Percentiles rank a stretch among this genome's conserved stretches.
Evolutionary conservation across 2,888 invertebrate species (phyloP).

Genomic region (Hydrotaea cyrtoneurina): DNA sequence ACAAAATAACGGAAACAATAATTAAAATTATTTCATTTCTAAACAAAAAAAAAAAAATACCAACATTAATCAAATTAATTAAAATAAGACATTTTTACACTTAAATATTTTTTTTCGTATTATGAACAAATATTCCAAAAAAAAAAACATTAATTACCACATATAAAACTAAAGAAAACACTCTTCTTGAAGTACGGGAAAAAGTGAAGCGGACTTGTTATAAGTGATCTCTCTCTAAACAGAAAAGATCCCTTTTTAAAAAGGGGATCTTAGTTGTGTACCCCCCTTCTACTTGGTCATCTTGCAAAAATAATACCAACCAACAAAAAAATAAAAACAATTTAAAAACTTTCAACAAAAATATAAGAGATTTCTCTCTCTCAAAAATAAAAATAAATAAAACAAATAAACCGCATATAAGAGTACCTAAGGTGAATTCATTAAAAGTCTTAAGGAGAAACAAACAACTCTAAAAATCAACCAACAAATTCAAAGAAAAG

Average conservation of each 20-base stretch:
- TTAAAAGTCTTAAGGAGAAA: conserved; percentile 74
- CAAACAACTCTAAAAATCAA: conserved; percentile 72
- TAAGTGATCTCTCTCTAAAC: conserved; percentile 75
- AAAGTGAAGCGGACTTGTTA: conserved; percentile 68
- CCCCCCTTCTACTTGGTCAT: background rate
- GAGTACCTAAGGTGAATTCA: conserved; percentile 77
- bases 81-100: conserved; percentile 77
- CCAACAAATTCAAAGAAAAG: conserved; percentile 80
- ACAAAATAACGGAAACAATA: conserved; percentile 73
- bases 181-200: conserved; percentile 39
- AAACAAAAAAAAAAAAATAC: conserved; percentile 63
- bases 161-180: too few relatives aligned
- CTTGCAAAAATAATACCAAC: conserved; percentile 17
- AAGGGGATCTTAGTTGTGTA: conserved; percentile 44
- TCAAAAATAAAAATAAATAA: too few relatives aligned
- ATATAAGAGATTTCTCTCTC: conserved; percentile 66
- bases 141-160: conserved; percentile 36
- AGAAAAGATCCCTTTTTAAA: conserved; percentile 52
- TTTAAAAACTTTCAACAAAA: conserved; percentile 47
- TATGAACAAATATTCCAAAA: conserved; percentile 64
- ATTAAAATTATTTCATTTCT: conserved; percentile 71
- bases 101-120: conserved; percentile 52
- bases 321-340: conserved; percentile 18
- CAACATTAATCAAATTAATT: conserved; percentile 66
- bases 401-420: conserved; percentile 57